These are phyloP conservation scores for Habroteleia sp. DNA, from an alignment of 2,888 invertebrate species.

Conservation along the genomic window DNA sequence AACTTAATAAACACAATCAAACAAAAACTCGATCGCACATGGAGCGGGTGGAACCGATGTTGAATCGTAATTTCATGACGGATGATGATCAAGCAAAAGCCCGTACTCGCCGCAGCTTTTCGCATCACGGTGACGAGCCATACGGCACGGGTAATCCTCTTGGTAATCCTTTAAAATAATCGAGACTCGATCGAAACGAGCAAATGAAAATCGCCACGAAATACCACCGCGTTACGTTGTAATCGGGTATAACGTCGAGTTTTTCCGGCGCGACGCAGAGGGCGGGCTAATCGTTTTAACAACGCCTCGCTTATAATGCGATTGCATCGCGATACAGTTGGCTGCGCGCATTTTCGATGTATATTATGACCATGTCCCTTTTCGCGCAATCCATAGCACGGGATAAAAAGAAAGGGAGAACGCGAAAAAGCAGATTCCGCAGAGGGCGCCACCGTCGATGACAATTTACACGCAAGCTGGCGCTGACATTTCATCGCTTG, in stretches of 20 bases:
- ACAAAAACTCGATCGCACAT: conserved; percentile 18
- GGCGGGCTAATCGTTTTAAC: conserved; percentile 79
- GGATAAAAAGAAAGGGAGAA: conserved; percentile 13
- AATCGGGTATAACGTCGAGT: conserved; percentile 77
- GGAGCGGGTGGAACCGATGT: conserved; percentile 17
- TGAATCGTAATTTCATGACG: conserved; percentile 59
- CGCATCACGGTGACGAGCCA: conserved; percentile 69
- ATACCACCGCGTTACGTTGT: conserved; percentile 76
- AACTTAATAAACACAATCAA: conserved; percentile 18
- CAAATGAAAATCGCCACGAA: conserved; percentile 77
- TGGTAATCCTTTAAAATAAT: conserved; percentile 79
- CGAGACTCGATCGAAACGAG: conserved; percentile 71
- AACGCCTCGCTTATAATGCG: conserved; percentile 79
- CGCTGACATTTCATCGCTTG: conserved; percentile 71
- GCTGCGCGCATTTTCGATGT: conserved; percentile 69
- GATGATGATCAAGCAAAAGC: conserved; percentile 55
- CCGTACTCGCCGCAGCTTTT: conserved; percentile 67
- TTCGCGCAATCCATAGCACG: conserved; percentile 16
- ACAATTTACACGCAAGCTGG: conserved; percentile 48
- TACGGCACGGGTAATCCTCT: conserved; percentile 73
- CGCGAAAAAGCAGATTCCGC: conserved; percentile 17
- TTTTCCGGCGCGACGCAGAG: conserved; percentile 64
- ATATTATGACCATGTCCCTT: conserved; percentile 48
- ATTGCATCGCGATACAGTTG: conserved; percentile 78
- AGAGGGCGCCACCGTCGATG: conserved; percentile 50